Conservation (phyloP, 1,140 invertebrate genomes). For the Brachionus rotundiformis region DNA sequence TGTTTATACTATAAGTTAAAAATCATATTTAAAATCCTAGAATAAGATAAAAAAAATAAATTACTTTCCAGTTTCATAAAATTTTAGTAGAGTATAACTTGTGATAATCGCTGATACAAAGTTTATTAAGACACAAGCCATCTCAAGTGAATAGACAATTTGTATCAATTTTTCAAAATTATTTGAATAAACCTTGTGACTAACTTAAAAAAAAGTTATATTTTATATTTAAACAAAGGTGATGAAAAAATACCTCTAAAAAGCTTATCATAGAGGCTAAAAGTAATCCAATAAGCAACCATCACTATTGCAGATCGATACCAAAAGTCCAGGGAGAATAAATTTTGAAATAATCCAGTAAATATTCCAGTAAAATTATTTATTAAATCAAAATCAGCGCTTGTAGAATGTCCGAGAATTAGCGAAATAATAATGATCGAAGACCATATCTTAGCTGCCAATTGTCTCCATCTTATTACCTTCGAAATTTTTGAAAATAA, state of each 20-base stretch:
- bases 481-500: no score
- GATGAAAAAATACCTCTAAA: not conserved
- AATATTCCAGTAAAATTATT: not conserved
- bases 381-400: not conserved
- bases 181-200: constrained; percentile 11
- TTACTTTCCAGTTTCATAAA: constrained; percentile 12
- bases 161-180: constrained; percentile 29
- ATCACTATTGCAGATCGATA: not conserved
- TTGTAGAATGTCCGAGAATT: not conserved
- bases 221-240: not conserved
- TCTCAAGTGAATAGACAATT: constrained; percentile 29
- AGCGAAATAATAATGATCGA: not conserved
- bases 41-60: no score
- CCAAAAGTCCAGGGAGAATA: constrained; percentile 13
- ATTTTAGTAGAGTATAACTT: not conserved
- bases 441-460: constrained; percentile 21
- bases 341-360: not conserved
- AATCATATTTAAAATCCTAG: no score
- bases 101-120: not conserved
- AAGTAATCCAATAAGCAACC: not conserved
- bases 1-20: not conserved
- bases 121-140: not conserved
- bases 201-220: not conserved
- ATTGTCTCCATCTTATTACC: constrained; percentile 36
- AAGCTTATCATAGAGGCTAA: not conserved